A percentile compares a stretch with the other conserved stretches of the same genome.
These are phyloP conservation scores for Barnardius zonarius DNA, from an alignment of 2,113 vertebrate species.

Conservation along the genomic window DNA sequence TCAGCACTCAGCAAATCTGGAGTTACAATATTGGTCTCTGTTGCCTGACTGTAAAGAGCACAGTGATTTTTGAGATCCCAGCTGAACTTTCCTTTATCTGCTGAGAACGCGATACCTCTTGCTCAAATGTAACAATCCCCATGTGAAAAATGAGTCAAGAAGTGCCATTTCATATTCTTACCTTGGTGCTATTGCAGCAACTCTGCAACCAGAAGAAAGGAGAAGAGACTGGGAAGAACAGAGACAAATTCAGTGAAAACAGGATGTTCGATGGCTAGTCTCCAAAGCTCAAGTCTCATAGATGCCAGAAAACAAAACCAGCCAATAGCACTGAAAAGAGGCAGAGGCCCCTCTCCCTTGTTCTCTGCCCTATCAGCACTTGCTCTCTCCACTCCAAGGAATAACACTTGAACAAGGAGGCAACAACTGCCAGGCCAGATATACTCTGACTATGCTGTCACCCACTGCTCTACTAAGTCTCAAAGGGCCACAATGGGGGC, in stretches of 20 bases:
- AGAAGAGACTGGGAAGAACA: background rate
- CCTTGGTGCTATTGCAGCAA: background rate
- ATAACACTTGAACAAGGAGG: background rate
- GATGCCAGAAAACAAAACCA: slow-evolving; percentile 43
- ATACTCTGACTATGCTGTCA: background rate
- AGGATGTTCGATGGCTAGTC: slow-evolving; percentile 24
- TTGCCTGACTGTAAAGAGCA: background rate
- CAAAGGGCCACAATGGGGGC: background rate
- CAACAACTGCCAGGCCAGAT: background rate
- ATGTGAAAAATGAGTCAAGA: background rate
- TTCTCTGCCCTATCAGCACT: background rate
- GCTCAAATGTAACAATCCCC: background rate
- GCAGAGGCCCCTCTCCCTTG: background rate
- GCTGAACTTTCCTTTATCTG: background rate
- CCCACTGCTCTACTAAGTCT: background rate
- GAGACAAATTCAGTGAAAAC: slow-evolving; percentile 36
- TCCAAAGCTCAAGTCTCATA: background rate
- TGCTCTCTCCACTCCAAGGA: background rate
- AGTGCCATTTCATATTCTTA: background rate
- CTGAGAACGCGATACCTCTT: background rate
- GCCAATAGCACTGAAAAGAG: slow-evolving; percentile 6
- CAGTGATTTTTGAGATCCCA: background rate
- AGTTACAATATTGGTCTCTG: background rate
- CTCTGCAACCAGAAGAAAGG: background rate
- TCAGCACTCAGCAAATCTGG: background rate